Evolutionary conservation across 2,797 vertebrate species (phyloP), one percentile per base, ranked within the genome.

Genomic region (Geotria australis): DNA sequence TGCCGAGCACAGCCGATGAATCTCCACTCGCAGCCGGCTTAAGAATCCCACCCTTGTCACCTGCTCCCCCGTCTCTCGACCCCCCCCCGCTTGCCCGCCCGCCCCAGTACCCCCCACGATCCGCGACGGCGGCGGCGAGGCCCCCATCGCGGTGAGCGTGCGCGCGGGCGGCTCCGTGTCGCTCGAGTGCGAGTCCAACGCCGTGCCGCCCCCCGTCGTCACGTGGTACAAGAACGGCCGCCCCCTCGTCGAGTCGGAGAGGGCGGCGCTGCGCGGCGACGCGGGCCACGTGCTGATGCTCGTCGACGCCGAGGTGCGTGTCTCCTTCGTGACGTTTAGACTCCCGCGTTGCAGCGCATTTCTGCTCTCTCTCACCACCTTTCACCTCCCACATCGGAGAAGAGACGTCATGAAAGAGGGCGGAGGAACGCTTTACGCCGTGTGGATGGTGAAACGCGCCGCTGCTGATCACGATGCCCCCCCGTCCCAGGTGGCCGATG

Each of bases 181-280:
- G 1, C 63, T 98, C 62, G 74, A 80, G 60, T 98, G 91, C 2
- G 80, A 85, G 64, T 83, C 83, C 10, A 83, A 85, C 1, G 85
- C 84, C 15, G 74, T 91, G 8, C 91, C 91, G 6, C 78, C 84
- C 56, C 84, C 86, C 0, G 70, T 77, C 62, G 65, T 88, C 72
- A 78, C 74, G 62, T 98, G 91, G 91, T 88, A 85, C 69, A 94
- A 85, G 72, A 89, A 89, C 11, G 73, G 81, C 58, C 70, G 66
- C 58, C 48, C 65, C 57, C 61, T 94, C 59, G 64, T 70, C 0
- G 77, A 79, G 48, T 77, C 81, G 1, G 61, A 70, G 58, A 77
- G 73, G 3, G 2, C 79, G 60, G 72, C 60, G 51, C 57, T 83
- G 59, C 62, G 77, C 61, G 70, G 75, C 6, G 72, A 69, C 0